Conservation (phyloP, 2,888 invertebrate species). For the Tetranychus truncatus region DNA sequence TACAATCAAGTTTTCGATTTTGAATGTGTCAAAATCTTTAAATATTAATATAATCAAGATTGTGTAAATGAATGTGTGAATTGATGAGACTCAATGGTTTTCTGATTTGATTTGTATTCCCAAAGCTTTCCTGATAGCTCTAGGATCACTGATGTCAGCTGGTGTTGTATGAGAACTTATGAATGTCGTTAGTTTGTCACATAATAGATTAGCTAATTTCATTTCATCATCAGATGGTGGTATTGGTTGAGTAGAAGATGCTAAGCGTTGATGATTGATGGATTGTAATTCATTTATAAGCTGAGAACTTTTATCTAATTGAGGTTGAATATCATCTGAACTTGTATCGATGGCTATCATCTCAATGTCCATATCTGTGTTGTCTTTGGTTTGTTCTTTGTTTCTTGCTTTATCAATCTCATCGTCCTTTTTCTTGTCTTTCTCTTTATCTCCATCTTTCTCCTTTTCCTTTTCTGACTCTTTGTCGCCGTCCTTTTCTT, state of each 20-base stretch:
- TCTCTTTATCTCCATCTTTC: not conserved
- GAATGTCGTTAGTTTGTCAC: conserved; percentile 17
- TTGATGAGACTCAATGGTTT: not conserved
- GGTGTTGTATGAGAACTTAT: conserved; percentile 17
- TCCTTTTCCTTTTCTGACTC: conserved; percentile 38
- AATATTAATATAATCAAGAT: no score
- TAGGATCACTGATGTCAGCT: conserved; percentile 14
- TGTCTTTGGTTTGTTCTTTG: not conserved
- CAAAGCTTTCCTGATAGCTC: conserved; percentile 18
- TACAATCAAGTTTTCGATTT: no score
- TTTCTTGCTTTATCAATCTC: not conserved
- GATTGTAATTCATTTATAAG: conserved; percentile 15
- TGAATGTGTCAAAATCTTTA: no score
- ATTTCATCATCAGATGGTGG: conserved; percentile 18
- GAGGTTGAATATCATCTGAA: conserved; percentile 9
- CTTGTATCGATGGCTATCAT: not conserved
- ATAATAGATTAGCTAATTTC: conserved; percentile 18
- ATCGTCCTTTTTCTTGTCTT: conserved; percentile 37
- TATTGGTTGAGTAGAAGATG: conserved; percentile 15
- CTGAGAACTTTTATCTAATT: conserved; percentile 16
- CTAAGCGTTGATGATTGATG: conserved; percentile 18
- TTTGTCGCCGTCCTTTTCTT: not conserved
- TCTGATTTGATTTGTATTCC: conserved; percentile 18
- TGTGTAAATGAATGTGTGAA: no score
- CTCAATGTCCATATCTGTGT: not conserved